Percentiles rank a stretch among this genome's conserved stretches.
Evolutionary conservation across 2,888 invertebrate species (phyloP).

Genomic region (Gnatocerus cornutus): DNA sequence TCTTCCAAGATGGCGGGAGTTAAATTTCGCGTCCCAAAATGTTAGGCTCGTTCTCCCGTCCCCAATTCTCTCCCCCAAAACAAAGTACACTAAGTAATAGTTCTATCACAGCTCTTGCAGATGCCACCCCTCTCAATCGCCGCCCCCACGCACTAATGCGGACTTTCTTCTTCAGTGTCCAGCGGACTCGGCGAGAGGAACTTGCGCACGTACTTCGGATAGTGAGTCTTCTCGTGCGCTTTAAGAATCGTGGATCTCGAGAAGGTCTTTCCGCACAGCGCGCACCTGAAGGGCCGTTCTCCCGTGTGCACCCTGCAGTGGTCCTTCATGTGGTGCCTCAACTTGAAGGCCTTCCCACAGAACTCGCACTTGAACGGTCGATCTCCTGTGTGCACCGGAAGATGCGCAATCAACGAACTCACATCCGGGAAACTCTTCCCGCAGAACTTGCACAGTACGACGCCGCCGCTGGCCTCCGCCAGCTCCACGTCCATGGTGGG

Average conservation of each 20-base stretch:
- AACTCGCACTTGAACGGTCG: conserved; percentile 95
- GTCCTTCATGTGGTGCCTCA: conserved; percentile 95
- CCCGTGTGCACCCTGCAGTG: conserved; percentile 95
- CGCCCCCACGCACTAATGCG: conserved; percentile 74
- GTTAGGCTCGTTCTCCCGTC: too few relatives aligned
- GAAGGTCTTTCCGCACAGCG: conserved; percentile 92
- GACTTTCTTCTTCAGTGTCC: conserved; percentile 86
- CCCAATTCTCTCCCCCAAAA: conserved; percentile 22
- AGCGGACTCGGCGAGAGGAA: conserved; percentile 91
- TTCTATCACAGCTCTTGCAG: conserved; percentile 72
- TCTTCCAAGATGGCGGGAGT: too few relatives aligned
- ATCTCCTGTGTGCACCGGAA: conserved; percentile 92
- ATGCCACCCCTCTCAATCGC: conserved; percentile 58
- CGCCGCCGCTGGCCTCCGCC: conserved; percentile 75
- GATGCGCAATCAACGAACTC: conserved; percentile 88
- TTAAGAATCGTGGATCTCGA: conserved; percentile 92
- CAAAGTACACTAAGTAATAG: conserved; percentile 60
- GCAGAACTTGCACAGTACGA: conserved; percentile 93
- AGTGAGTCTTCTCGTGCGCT: conserved; percentile 94
- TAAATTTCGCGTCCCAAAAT: too few relatives aligned
- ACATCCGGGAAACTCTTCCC: conserved; percentile 95
- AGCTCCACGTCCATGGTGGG: conserved; percentile 77
- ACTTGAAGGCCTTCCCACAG: conserved; percentile 94
- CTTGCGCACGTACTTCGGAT: conserved; percentile 92
- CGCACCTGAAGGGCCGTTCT: conserved; percentile 91